These are phyloP conservation scores for Calliopum simillimum DNA, from an alignment of 2,888 invertebrate genomes.

Conservation along the genomic window DNA sequence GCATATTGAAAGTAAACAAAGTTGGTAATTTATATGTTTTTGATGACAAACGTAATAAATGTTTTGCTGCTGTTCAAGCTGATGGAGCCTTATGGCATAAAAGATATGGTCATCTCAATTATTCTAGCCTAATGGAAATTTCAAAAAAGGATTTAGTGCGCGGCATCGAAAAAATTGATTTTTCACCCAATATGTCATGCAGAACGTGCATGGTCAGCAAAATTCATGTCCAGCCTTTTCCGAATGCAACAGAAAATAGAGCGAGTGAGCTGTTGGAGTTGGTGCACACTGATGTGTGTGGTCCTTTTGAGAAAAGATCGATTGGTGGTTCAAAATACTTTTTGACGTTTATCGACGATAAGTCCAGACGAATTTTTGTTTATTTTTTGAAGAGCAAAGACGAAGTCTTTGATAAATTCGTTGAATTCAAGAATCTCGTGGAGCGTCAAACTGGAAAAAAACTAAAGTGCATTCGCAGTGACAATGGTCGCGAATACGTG, in stretches of 20 bases:
- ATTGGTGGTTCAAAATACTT: constrained; percentile 8
- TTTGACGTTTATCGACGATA: constrained; percentile 22
- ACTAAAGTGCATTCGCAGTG: constrained; percentile 13
- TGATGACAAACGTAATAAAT: background rate
- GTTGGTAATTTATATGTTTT: background rate
- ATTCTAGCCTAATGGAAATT: background rate
- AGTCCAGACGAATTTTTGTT: constrained; percentile 11
- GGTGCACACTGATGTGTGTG: constrained; percentile 21
- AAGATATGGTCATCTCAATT: constrained; percentile 19
- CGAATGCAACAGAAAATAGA: constrained; percentile 22
- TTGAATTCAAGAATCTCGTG: constrained; percentile 5
- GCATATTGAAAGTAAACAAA: background rate
- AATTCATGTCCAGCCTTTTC: constrained; percentile 34
- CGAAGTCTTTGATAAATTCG: constrained; percentile 7
- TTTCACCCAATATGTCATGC: constrained; percentile 1
- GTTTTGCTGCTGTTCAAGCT: background rate
- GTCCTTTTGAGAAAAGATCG: constrained; percentile 13
- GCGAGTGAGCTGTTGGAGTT: constrained; percentile 25
- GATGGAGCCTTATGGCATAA: background rate
- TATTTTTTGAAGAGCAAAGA: constrained; percentile 13
- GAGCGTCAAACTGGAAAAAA: constrained; percentile 16
- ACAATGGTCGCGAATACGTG: constrained; percentile 28
- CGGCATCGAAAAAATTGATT: background rate
- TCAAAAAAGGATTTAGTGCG: background rate
- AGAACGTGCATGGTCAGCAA: constrained; percentile 35